These are phyloP conservation scores for Lampris megalopsis DNA, from an alignment of 2,113 vertebrate species.

Conservation along the genomic window DNA sequence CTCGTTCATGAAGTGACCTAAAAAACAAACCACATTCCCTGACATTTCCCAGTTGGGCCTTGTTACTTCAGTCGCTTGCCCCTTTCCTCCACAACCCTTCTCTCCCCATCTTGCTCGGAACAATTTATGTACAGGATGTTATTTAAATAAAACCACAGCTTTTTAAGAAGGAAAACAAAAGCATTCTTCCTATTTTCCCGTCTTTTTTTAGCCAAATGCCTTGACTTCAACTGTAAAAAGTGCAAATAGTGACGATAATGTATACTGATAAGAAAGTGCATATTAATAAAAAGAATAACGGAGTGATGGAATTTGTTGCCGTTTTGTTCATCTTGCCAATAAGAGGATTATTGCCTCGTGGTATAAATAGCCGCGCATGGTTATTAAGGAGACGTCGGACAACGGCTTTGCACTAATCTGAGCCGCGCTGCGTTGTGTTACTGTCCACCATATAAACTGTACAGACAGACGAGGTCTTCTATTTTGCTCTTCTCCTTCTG, in stretches of 20 bases:
- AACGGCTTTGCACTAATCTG: constrained; percentile 7
- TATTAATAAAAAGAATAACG: constrained; percentile 78
- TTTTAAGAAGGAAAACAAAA: constrained; percentile 65
- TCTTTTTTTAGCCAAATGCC: constrained; percentile 79
- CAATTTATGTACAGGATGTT: constrained; percentile 65
- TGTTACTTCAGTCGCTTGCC: constrained; percentile 16
- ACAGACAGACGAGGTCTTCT: not conserved
- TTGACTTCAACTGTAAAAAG: constrained; percentile 79
- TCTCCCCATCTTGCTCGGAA: constrained; percentile 11
- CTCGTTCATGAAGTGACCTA: constrained; percentile 38
- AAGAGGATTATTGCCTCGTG: constrained; percentile 61
- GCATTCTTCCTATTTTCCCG: constrained; percentile 49
- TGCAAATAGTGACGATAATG: constrained; percentile 76
- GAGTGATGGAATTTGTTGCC: constrained; percentile 54
- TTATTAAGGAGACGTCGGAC: not conserved
- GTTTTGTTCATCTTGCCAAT: constrained; percentile 46
- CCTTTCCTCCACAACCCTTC: constrained; percentile 18
- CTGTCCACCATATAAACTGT: constrained; percentile 1
- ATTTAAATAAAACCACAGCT: constrained; percentile 71
- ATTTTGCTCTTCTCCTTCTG: not conserved
- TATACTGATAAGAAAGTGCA: constrained; percentile 76
- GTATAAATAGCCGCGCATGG: constrained; percentile 56
- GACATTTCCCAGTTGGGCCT: constrained; percentile 60
- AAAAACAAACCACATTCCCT: constrained; percentile 51
- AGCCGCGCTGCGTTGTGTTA: constrained; percentile 9